Percentiles rank a stretch among this genome's conserved stretches.
Evolutionary conservation across 1,140 invertebrate species (phyloP).

Genomic region (Trichonephila clavata): DNA sequence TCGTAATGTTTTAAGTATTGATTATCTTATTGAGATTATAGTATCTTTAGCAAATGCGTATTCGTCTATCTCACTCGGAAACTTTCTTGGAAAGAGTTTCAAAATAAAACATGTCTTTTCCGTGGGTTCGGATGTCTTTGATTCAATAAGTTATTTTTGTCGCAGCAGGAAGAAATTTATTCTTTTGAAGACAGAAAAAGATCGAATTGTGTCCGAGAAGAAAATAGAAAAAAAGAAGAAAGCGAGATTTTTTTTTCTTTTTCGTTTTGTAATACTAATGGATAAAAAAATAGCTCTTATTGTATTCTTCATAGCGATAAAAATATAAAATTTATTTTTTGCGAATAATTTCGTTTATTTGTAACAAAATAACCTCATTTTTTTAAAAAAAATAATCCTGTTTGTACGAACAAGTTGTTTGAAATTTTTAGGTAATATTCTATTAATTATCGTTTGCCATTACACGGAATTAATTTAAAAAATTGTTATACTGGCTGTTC

Average conservation of each 20-base stretch:
- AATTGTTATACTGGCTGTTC: too few relatives aligned
- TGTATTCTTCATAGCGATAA: too few relatives aligned
- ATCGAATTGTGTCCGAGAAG: slow-evolving; percentile 16
- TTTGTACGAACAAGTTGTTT: not conserved
- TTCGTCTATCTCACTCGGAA: not conserved
- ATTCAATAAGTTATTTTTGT: not conserved
- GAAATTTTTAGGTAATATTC: too few relatives aligned
- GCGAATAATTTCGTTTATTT: too few relatives aligned
- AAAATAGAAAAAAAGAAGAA: not conserved
- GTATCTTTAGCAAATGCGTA: not conserved
- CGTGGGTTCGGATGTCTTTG: not conserved
- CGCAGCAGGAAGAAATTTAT: not conserved
- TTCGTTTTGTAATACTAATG: not conserved
- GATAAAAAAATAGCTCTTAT: too few relatives aligned
- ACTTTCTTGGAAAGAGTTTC: not conserved
- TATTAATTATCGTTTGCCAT: too few relatives aligned
- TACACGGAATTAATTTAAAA: too few relatives aligned
- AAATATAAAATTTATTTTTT: too few relatives aligned
- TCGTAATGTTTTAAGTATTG: not conserved
- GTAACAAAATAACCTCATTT: too few relatives aligned
- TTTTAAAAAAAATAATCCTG: too few relatives aligned
- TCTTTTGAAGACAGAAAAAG: not conserved
- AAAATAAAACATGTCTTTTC: not conserved
- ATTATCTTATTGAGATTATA: slow-evolving; percentile 33
- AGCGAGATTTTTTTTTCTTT: too few relatives aligned